These are phyloP conservation scores for Lepidothrix coronata DNA, from an alignment of 2,113 vertebrate genomes.

Conservation along the genomic window DNA sequence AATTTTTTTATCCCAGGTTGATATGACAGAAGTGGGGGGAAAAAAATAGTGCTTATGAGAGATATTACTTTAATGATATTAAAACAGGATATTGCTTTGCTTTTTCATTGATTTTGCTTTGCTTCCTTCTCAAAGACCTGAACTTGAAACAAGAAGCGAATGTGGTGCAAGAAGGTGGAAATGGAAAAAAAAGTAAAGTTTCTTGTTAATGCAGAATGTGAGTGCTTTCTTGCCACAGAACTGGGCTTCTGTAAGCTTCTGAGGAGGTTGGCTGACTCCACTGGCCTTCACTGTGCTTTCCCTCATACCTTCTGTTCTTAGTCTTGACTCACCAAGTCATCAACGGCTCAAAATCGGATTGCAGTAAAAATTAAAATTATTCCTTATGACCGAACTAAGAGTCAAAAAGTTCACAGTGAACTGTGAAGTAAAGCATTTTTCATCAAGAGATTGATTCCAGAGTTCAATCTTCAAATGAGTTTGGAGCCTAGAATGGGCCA, in stretches of 20 bases:
- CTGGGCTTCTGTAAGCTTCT: not conserved
- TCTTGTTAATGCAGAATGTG: not conserved
- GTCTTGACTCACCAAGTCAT: not conserved
- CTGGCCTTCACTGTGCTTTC: not conserved
- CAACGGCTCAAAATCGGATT: not conserved
- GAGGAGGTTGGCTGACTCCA: not conserved
- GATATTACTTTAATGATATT: not conserved
- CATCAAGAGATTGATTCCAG: not conserved
- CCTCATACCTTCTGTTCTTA: not conserved
- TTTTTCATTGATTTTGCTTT: not conserved
- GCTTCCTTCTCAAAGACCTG: not conserved
- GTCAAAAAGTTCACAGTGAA: not conserved
- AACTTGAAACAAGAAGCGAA: not conserved
- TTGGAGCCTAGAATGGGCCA: not conserved
- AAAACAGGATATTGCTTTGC: not conserved
- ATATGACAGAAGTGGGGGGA: not conserved
- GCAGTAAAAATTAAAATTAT: not conserved
- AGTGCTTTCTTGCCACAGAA: not conserved
- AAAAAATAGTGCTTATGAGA: not conserved
- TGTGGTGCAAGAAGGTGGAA: not conserved
- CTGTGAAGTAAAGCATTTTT: not conserved
- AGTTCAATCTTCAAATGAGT: not conserved
- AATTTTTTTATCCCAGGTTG: not conserved
- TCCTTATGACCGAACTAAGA: not conserved
- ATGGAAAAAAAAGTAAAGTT: not conserved